Conservation (phyloP, 2,113 vertebrate genomes). For the Microtus pennsylvanicus region DNA sequence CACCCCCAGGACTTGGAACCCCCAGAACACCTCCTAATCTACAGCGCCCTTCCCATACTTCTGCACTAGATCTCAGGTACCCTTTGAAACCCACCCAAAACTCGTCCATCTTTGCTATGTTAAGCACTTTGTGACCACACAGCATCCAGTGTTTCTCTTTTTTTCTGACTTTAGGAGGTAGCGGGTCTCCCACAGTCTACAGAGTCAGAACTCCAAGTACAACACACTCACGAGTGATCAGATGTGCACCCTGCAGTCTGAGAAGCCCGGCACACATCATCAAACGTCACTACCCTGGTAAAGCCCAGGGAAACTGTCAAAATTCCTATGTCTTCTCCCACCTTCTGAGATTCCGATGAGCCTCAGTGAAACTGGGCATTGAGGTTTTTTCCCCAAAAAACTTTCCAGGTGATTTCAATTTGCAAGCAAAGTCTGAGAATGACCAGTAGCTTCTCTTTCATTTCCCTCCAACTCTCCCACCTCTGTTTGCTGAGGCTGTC, state of each 20-base stretch:
- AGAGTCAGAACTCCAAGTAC: background rate
- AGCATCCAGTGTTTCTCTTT: background rate
- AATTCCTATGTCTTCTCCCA: background rate
- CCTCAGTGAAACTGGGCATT: background rate
- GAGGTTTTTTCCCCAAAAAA: background rate
- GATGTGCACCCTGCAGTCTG: background rate
- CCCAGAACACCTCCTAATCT: background rate
- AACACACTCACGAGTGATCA: background rate
- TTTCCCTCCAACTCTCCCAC: background rate
- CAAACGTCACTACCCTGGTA: background rate
- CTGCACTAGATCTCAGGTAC: background rate
- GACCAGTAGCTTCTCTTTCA: background rate
- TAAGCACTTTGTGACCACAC: background rate
- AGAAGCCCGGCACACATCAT: background rate
- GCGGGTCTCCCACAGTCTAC: background rate
- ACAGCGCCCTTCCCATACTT: background rate
- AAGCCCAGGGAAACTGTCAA: background rate
- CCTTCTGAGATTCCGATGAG: slow-evolving; percentile 29
- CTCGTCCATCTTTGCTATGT: background rate
- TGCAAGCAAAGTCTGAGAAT: slow-evolving; percentile 19
- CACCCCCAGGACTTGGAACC: background rate
- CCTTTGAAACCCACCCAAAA: background rate
- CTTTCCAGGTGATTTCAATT: slow-evolving; percentile 49
- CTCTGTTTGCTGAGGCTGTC: background rate
- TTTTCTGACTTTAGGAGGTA: background rate